Conservation (phyloP, 2,113 vertebrate species). For the Cryptomyrus ogoouensis region DNA sequence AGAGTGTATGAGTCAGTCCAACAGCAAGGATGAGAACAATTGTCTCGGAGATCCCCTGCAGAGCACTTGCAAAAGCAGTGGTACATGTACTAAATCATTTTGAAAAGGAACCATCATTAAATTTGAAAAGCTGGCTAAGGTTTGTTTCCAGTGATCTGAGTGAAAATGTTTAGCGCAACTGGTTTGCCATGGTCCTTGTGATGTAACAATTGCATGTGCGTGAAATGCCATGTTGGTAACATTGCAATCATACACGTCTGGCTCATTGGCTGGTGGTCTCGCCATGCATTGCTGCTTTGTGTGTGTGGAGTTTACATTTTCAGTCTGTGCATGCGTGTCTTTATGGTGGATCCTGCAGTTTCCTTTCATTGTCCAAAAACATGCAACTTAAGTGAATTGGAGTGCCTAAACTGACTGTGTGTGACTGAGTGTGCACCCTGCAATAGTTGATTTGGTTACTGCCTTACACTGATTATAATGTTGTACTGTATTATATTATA, state of each 20-base stretch:
- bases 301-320: neutral
- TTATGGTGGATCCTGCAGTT: neutral
- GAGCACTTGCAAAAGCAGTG: neutral
- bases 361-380: neutral
- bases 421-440: neutral
- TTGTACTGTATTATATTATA: neutral
- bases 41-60: neutral
- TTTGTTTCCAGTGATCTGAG: neutral
- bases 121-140: neutral
- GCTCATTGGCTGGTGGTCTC: neutral
- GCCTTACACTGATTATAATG: neutral
- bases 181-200: neutral
- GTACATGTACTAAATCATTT: neutral
- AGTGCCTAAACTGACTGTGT: neutral
- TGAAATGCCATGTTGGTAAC: neutral
- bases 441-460: neutral
- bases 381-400: neutral
- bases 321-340: neutral
- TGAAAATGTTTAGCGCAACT: neutral
- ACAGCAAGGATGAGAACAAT: neutral
- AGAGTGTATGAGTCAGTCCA: neutral
- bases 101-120: neutral
- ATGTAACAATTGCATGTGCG: neutral
- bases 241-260: neutral
- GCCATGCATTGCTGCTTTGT: neutral